Evolutionary conservation across 2,797 vertebrate genomes (phyloP), one percentile per base, ranked within the genome.

Genomic region (Synanceia verrucosa): DNA sequence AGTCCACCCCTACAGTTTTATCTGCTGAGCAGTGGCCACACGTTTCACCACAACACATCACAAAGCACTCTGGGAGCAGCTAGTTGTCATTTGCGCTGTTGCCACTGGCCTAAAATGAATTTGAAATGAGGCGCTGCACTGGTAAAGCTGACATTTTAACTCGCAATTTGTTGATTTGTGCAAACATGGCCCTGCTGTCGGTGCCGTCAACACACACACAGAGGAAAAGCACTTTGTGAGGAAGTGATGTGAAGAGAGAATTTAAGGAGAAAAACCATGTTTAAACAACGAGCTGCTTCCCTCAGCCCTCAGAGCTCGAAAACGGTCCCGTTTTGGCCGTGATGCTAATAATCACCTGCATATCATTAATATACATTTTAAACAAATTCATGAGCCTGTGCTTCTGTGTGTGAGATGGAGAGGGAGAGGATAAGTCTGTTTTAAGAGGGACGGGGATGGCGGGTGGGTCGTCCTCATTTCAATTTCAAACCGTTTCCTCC

Each of bases 401-500:
- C 71, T 12, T 56, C 8, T 65, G 14, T 44, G 9, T 28, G 50
- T 51, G 46, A 16, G 37, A 16, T 13, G 26, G 31, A 37, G 5
- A 18, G 19, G 29, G 52, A 37, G 21, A 46, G 24, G 77, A 33
- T 52, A 39, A 59, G 82, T 81, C 82, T 13, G 50, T 76, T 76
- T 84, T 75, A 50, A 74, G 68, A 75, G 46, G 52, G 67, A 78
- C 16, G 3, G 56, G 47, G 43, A n/a, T 61, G 55, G 51, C 52
- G 65, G 76, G 81, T 63, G 74, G 68, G 53, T 83, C 33, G 29
- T 79, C 75, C 80, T 88, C 69, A 88, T 90, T 90, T 89, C 82
- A 88, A 85, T 91, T 88, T 90, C 81, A 87, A 84, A 82, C 81
- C 34, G 75, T 75, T 79, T 86, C 83, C 70, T 81, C 79, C 70